Conservation (phyloP, 2,797 vertebrate species). For the Neomorphus geoffroyi region DNA sequence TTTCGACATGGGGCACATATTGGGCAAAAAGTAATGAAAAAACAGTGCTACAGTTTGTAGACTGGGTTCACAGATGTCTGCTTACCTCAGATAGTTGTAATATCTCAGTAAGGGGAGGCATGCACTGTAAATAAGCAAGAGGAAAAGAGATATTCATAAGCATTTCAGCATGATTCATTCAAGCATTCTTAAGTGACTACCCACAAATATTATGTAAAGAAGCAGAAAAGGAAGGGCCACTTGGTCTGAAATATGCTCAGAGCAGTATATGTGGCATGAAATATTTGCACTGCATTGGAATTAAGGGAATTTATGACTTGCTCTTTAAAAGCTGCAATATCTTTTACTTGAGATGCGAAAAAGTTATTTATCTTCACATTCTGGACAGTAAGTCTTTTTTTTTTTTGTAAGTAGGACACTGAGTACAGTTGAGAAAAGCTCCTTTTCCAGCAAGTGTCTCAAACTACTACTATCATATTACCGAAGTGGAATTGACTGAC, state of each 20-base stretch:
- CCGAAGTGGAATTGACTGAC: neutral
- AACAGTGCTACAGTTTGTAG: neutral
- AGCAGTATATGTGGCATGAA: neutral
- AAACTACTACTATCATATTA: fast-evolving
- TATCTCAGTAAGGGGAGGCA: neutral
- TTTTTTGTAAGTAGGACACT: neutral
- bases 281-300: neutral
- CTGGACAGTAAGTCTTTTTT: neutral
- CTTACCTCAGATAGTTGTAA: neutral
- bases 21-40: neutral
- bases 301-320: neutral
- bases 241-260: neutral
- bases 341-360: neutral
- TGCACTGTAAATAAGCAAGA: neutral
- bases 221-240: neutral
- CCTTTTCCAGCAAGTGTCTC: neutral
- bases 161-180: neutral
- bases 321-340: neutral
- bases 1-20: fast-evolving
- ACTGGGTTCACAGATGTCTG: neutral
- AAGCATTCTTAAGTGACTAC: neutral
- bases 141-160: neutral
- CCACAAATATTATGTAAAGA: slow-evolving; percentile 11
- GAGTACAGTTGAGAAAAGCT: neutral
- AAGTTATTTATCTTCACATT: neutral